Conservation (phyloP, 2,113 vertebrate species). For the Xiphias gladius region DNA sequence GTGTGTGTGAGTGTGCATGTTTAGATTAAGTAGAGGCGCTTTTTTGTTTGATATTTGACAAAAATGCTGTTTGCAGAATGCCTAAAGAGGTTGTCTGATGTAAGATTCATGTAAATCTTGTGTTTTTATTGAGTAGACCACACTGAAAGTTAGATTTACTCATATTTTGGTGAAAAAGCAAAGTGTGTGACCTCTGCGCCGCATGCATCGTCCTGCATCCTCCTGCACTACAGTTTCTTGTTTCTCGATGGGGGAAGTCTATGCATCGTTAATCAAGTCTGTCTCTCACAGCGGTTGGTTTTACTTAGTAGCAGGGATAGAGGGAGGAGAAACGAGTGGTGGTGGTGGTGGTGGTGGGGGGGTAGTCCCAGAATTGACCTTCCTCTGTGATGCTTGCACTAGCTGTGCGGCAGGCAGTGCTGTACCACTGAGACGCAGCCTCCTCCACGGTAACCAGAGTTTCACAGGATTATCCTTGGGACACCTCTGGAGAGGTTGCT, state of each 20-base stretch:
- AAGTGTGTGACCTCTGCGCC: conserved; percentile 63
- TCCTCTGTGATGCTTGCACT: conserved; percentile 54
- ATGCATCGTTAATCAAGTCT: conserved; percentile 81
- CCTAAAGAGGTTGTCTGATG: conserved; percentile 42
- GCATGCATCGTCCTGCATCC: conserved; percentile 53
- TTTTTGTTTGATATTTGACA: conserved; percentile 16
- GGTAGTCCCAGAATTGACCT: conserved; percentile 74
- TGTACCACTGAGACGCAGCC: conserved; percentile 38
- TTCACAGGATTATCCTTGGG: conserved; percentile 61
- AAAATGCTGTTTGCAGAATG: conserved; percentile 47
- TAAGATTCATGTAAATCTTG: conserved; percentile 44
- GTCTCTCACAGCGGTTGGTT: conserved; percentile 73
- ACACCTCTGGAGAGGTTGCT: conserved; percentile 48
- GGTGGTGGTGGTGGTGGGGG: not conserved
- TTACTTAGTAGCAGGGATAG: conserved; percentile 41
- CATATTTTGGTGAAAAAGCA: conserved; percentile 43
- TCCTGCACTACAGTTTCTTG: conserved; percentile 62
- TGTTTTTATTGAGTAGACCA: conserved; percentile 10
- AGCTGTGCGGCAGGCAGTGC: conserved; percentile 42
- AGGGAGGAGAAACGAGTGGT: conserved; percentile 32
- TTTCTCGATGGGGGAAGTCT: conserved; percentile 69
- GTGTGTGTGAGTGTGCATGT: not conserved
- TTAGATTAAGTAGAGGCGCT: conserved; percentile 9
- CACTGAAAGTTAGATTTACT: conserved; percentile 56
- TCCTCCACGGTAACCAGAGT: conserved; percentile 38